Evolutionary conservation across 92 coral and sea anemone species (phyloP).

Genomic region (Montipora capitata): DNA sequence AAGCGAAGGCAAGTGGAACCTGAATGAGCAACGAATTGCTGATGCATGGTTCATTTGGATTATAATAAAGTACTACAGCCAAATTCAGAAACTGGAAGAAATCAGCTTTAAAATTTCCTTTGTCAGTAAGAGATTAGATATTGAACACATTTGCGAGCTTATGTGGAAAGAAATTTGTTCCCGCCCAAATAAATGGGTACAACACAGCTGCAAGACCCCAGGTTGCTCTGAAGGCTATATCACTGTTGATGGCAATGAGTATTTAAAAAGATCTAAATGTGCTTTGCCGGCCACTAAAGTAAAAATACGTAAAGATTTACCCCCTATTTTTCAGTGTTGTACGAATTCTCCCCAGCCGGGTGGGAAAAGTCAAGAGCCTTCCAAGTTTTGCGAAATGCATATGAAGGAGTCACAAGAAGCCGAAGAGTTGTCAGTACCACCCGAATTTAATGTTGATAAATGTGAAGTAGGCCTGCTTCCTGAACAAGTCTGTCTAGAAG

Average conservation of each 20-base stretch:
- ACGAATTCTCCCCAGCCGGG: conserved; percentile 66
- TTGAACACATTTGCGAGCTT: too few relatives aligned
- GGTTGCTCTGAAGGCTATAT: conserved; percentile 81
- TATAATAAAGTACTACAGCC: too few relatives aligned
- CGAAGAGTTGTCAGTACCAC: conserved; percentile 23
- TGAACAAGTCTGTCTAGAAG: too few relatives aligned
- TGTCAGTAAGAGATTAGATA: too few relatives aligned
- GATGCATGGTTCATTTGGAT: too few relatives aligned
- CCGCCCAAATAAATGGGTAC: conserved; percentile 49
- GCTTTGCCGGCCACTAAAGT: conserved; percentile 75
- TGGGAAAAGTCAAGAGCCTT: conserved; percentile 71
- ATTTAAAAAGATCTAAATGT: conserved; percentile 74
- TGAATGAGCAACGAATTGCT: too few relatives aligned
- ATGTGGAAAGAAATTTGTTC: too few relatives aligned
- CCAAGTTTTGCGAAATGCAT: conserved; percentile 72
- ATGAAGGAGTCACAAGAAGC: background rate
- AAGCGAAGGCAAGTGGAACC: too few relatives aligned
- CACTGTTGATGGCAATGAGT: conserved; percentile 84
- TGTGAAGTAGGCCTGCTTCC: too few relatives aligned
- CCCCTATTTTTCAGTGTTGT: conserved; percentile 61
- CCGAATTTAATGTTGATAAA: conserved; percentile 25
- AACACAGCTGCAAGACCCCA: conserved; percentile 61
- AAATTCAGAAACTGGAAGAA: too few relatives aligned
- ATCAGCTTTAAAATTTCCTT: too few relatives aligned
- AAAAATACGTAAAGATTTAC: conserved; percentile 66